Evolutionary conservation across 2,797 vertebrate genomes (phyloP).

Genomic region (Tinamus major): DNA sequence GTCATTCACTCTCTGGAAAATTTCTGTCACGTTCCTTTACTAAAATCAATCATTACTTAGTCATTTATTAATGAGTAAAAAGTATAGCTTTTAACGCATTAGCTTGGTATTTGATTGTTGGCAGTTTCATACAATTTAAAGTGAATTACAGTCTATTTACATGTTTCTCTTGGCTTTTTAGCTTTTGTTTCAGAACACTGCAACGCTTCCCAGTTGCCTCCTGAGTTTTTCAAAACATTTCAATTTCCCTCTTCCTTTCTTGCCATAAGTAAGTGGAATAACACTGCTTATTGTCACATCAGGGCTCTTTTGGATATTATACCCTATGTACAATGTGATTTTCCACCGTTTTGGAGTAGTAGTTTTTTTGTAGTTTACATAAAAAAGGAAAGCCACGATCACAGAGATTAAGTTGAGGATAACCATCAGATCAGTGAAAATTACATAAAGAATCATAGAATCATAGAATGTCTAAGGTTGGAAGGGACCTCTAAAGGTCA

Average conservation of each 20-base stretch:
- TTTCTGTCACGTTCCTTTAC: background rate
- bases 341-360: background rate
- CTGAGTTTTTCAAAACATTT: background rate
- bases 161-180: background rate
- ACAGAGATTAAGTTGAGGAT: background rate
- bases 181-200: background rate
- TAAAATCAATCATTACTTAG: background rate
- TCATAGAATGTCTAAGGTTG: too few relatives aligned
- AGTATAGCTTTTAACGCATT: background rate
- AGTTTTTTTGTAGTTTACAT: background rate
- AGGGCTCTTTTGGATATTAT: background rate
- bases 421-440: constrained; percentile 40
- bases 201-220: background rate
- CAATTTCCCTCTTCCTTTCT: background rate
- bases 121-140: background rate
- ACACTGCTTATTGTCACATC: background rate
- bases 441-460: constrained; percentile 48
- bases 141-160: background rate
- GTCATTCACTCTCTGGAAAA: background rate
- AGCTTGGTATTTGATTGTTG: background rate
- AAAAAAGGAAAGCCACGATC: background rate
- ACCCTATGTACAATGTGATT: background rate
- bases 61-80: background rate
- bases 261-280: background rate
- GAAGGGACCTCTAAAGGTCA: too few relatives aligned